Percentiles rank a stretch among this genome's conserved stretches.
Conservation (phyloP, 2,888 invertebrate species). For the Yponomeuta malinellus region DNA sequence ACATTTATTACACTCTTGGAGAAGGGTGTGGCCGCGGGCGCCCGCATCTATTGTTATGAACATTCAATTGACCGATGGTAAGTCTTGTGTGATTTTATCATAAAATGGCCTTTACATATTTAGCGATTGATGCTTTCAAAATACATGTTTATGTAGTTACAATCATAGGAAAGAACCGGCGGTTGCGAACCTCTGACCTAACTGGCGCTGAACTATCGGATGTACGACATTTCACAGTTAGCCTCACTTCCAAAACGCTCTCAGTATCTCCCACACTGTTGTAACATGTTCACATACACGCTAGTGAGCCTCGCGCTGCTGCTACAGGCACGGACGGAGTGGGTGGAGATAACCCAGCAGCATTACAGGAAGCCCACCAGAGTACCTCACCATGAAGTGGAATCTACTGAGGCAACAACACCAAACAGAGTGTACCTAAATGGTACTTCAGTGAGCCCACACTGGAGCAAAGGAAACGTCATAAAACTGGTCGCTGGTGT, state of each 20-base stretch:
- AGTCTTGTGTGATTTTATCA: too few relatives aligned
- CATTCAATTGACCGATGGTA: too few relatives aligned
- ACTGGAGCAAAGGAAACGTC: slow-evolving; percentile 1
- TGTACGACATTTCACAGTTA: not conserved
- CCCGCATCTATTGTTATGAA: not conserved
- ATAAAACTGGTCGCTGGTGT: slow-evolving; percentile 2
- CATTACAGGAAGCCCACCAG: slow-evolving; percentile 37
- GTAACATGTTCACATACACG: not conserved
- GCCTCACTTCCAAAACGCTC: not conserved
- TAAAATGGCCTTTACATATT: too few relatives aligned
- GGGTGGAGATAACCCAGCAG: slow-evolving; percentile 65
- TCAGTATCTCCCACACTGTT: not conserved
- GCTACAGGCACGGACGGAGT: slow-evolving; percentile 34
- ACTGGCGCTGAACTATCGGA: not conserved
- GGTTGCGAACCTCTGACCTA: not conserved
- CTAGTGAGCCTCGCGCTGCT: not conserved
- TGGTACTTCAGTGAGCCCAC: not conserved
- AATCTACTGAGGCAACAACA: not conserved
- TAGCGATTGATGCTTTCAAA: too few relatives aligned
- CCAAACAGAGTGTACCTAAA: not conserved
- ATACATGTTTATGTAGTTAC: not conserved
- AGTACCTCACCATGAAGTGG: slow-evolving; percentile 24
- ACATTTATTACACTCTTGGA: not conserved
- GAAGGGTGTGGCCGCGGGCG: not conserved
- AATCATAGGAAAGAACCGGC: not conserved